Percentiles rank a stretch among this genome's conserved stretches.
Conservation (phyloP, 2,113 vertebrate species). For the Hemiprocne comata region DNA sequence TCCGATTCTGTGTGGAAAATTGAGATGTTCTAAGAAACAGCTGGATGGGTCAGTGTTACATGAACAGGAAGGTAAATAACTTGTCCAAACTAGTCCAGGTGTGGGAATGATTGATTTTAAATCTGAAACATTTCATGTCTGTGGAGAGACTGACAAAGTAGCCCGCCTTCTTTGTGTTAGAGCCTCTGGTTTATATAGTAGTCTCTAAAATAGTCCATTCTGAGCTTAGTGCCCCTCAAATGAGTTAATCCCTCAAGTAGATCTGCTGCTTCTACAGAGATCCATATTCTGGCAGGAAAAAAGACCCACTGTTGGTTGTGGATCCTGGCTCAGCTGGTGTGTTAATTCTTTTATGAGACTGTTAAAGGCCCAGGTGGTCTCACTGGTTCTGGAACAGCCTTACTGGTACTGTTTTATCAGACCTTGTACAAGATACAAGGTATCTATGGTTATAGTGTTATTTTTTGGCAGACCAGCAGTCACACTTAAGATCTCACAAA, state of each 20-base stretch:
- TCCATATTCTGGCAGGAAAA: background rate
- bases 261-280: background rate
- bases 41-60: background rate
- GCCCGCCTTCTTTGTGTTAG: background rate
- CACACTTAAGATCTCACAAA: background rate
- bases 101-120: background rate
- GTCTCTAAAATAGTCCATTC: background rate
- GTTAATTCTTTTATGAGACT: background rate
- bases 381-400: background rate
- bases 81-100: background rate
- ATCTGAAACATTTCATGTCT: background rate
- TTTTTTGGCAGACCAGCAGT: background rate
- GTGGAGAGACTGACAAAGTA: background rate
- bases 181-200: background rate
- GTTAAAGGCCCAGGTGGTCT: background rate
- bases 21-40: background rate
- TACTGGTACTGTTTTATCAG: background rate
- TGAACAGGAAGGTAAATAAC: background rate
- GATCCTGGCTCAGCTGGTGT: background rate
- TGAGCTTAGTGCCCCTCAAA: background rate
- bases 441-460: fast-evolving
- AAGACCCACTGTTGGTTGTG: background rate
- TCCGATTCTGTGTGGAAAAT: background rate
- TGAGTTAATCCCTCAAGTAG: background rate
- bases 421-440: background rate